Base-by-base conservation (phyloP, 2,888 invertebrate genomes). In the Serripes groenlandicus region DNA sequence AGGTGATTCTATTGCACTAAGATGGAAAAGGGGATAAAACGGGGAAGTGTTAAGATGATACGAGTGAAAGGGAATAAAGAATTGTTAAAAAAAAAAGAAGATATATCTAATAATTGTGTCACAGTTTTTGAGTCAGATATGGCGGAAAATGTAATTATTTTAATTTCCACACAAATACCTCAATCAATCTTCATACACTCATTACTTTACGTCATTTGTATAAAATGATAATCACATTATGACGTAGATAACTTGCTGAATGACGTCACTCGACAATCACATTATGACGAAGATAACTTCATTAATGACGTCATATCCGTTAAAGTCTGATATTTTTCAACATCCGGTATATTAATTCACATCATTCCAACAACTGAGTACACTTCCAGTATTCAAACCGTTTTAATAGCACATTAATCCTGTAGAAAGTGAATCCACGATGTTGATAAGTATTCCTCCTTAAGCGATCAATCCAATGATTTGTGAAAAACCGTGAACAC, bases 201-300 rank as follows among this genome's bases (percentile, higher is more conserved):
- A 28, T 58, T 23, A 58, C 28, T 58, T 15, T 58, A 28, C n/a
- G 23, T 62, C 32, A 21, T 34, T 32, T 62, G 30, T 62, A 32
- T 62, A 34, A 62, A 62, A 62, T 62, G 62, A 34, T 34, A 62
- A 62, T 62, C 62, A 62, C 62, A 62, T 62, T 62, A 28, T 62
- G 62, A 62, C 62, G 21, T 9, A 62, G 34, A 34, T 56, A 62
- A 32, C 32, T 28, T 62, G 5, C 34, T 30, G 11, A 26, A 26
- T 34, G 32, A 15, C 23, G n/a, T 30, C 28, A 62, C 62, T 32
- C 18, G n/a, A 30, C 62, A 21, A n/a, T 62, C 34, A 26, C 62
- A 5, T 34, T 58, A 26, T 18, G n/a, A n/a, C 42, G 42, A 42
- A 11, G 9, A 11, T 9, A 11, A 42, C 18, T 3, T 3, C n/a